Base-by-base conservation (phyloP, 2,113 vertebrate species). In the Cavia aperea region DNA sequence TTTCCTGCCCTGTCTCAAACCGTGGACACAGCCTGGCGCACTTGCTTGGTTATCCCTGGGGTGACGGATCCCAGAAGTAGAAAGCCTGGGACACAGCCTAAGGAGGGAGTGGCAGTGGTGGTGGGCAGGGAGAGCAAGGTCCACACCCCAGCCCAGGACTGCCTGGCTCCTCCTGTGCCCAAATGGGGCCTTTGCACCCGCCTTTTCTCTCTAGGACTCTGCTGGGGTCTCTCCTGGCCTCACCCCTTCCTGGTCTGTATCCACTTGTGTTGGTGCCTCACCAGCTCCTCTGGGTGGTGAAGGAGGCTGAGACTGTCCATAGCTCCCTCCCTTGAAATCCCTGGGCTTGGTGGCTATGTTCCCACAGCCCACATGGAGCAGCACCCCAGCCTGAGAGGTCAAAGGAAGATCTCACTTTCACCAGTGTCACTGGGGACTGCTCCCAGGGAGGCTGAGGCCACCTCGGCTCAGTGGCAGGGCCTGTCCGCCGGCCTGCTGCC, bases 321-420 rank as follows among this genome's bases (percentile, higher is more conserved):
- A 23, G 36, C 23, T 63, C 26, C 49, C 9, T 31, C 73, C 72
- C 19, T 39, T 49, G 21, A 39, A 2, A 51, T 16, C 29, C 23
- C 70, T 43, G 39, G 73, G n/a, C 39, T 1, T 14, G 24, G 31
- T 66, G n/a, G 24, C 14, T n/a, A 39, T 31, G 18, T 19, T 39
- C 56, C n/a, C 36, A 65, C 29, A 12, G 43, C 33, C 60, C 66
- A 24, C 39, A 3, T n/a, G 65, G 68, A 65, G 43, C 49, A n/a
- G 18, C 77, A 31, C 11, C 54, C 56, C 60, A 39, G 60, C 65
- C 56, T 63, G 16, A 39, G 66, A 7, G 73, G 90, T 66, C 43
- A 26, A 33, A 88, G 87, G 65, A 49, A 68, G 88, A 92, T 68
- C 72, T 91, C 43, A 19, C 65, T 94, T 60, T 72, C n/a, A 39